Evolutionary conservation across 2,888 invertebrate species (phyloP).

Genomic region (Drosophila helvetica): DNA sequence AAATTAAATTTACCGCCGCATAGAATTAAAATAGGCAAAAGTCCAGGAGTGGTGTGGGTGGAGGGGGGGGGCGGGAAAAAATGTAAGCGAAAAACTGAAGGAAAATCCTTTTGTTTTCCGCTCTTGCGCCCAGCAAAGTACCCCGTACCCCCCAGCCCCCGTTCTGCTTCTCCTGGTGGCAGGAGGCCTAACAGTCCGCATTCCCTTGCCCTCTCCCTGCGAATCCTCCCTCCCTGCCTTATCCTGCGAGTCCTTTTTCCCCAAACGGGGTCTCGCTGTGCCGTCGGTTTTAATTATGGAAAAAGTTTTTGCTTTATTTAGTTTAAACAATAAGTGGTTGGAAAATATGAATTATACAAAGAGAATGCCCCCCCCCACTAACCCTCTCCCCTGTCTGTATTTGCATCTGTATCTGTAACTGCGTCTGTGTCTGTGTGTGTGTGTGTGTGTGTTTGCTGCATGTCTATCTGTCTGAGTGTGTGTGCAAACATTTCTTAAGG

Average conservation of each 20-base stretch:
- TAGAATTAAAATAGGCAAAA: conserved; percentile 62
- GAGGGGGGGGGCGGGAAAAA: conserved; percentile 38
- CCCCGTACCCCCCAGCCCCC: background rate
- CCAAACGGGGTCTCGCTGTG: conserved; percentile 45
- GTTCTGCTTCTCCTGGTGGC: no score
- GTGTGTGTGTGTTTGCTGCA: conserved; percentile 6
- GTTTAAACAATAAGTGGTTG: conserved; percentile 75
- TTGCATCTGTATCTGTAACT: background rate
- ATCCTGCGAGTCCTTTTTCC: conserved; percentile 4
- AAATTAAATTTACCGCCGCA: conserved; percentile 75
- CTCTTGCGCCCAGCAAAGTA: conserved; percentile 46
- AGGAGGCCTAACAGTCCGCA: conserved; percentile 2
- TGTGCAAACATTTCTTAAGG: conserved; percentile 60
- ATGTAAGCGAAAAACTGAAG: conserved; percentile 35
- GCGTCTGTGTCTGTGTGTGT: conserved; percentile 3
- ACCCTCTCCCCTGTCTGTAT: background rate
- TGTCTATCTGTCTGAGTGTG: conserved; percentile 7
- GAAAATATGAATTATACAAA: conserved; percentile 73
- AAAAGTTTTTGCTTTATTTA: conserved; percentile 77
- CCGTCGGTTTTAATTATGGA: conserved; percentile 75
- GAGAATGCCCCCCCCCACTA: conserved; percentile 29
- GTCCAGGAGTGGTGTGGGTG: conserved; percentile 7
- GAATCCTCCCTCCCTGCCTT: background rate
- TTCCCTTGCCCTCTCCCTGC: background rate
- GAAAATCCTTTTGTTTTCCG: conserved; percentile 64